Base-by-base conservation (phyloP, 2,888 invertebrate species). In the Trypoxylon attenuatum region DNA sequence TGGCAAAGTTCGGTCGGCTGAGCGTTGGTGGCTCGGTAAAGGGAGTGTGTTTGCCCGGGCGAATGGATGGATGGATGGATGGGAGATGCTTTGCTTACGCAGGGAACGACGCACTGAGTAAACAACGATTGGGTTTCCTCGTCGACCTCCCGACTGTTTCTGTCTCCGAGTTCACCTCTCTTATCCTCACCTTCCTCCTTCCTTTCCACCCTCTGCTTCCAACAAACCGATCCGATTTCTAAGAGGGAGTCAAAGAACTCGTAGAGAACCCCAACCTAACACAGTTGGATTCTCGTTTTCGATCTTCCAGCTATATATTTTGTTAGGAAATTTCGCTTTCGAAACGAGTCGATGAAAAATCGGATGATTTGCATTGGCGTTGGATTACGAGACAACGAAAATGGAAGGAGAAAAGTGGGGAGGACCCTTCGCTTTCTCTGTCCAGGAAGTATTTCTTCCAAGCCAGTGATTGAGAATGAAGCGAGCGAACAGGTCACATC, bases 401-500 rank as follows among this genome's bases (percentile, higher is more conserved):
- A n/a, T n/a, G n/a, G n/a, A n/a, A n/a, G n/a, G n/a, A n/a, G n/a
- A n/a, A n/a, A n/a, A n/a, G n/a, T n/a, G 10, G 33, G 33, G 33
- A 13, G 33, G 33, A 33, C 51, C 47, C 56, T 50, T 51, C 41
- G 52, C 46, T 22, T 46, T 57, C 57, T 66, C 58, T 47, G 54
- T 50, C 74, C 84, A 85, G 86, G 86, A 86, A 86, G 85, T 86
- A 85, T 84, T 86, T 86, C 82, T 87, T 87, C 86, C 86, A 77
- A 78, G 78, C 73, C 84, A 84, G 73, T 85, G 85, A n/a, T n/a
- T n/a, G n/a, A n/a, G 68, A 58, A 78, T 76, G 82, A 73, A 74
- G 71, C 81, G 82, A 85, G 84, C 85, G 83, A 84, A 84, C 80
- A 85, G 85, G 85, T 85, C 81, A 83, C 85, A 84, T 84, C 84